Evolutionary conservation across 2,797 vertebrate genomes (phyloP).

Genomic region (Lepilemur septentrionalis): DNA sequence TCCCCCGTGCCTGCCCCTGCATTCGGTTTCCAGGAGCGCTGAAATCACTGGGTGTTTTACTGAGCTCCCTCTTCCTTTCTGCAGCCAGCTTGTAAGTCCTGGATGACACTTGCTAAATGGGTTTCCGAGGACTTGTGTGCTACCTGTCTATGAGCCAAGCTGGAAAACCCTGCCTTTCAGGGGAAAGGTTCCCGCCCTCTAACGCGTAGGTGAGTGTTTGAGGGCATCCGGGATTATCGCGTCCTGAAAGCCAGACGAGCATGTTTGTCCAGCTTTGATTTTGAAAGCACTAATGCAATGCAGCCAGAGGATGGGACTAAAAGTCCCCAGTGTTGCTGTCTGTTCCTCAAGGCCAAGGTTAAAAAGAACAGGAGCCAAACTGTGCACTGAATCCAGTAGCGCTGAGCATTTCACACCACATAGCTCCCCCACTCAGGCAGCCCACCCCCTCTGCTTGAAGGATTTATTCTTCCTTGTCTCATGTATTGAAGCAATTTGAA

Average conservation of each 20-base stretch:
- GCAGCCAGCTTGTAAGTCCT: slow-evolving; percentile 78
- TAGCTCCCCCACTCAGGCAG: not conserved
- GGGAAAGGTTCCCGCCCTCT: not conserved
- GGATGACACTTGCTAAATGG: slow-evolving; percentile 68
- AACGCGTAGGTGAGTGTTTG: not conserved
- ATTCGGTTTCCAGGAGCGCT: slow-evolving; percentile 80
- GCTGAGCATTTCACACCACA: not conserved
- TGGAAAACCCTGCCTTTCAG: not conserved
- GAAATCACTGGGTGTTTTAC: slow-evolving; percentile 78
- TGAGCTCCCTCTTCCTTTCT: slow-evolving; percentile 71
- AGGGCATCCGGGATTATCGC: not conserved
- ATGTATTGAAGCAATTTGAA: slow-evolving; percentile 13
- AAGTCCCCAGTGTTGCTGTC: not conserved
- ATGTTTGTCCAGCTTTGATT: not conserved
- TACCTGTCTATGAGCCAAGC: slow-evolving; percentile 65
- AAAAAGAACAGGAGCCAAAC: not conserved
- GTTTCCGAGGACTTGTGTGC: slow-evolving; percentile 63
- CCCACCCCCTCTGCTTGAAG: not conserved
- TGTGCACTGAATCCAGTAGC: not conserved
- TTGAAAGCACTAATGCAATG: not conserved
- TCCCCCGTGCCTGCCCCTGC: slow-evolving; percentile 78
- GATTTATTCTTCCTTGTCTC: slow-evolving; percentile 29
- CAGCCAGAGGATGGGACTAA: not conserved
- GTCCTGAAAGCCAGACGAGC: not conserved
- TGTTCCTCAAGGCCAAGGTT: not conserved